These are phyloP conservation scores for Cossypha heuglini DNA, from an alignment of 2,797 vertebrate species.

Conservation along the genomic window DNA sequence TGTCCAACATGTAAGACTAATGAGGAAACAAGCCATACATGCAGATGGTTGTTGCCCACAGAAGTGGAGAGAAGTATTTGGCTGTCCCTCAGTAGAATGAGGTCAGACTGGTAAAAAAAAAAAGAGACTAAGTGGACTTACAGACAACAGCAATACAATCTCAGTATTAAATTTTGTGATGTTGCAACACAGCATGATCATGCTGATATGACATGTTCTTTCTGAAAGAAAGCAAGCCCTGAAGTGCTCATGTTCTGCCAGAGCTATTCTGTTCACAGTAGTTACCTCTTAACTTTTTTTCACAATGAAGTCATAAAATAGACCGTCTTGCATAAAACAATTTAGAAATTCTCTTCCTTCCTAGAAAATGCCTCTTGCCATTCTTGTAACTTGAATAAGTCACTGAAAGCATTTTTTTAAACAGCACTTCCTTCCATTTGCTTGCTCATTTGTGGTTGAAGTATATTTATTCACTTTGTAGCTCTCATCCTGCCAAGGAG, in stretches of 20 bases:
- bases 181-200: constrained; percentile 5
- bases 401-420: constrained; percentile 34
- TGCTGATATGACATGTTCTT: constrained; percentile 4
- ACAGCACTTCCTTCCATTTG: constrained; percentile 57
- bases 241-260: neutral
- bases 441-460: constrained; percentile 53
- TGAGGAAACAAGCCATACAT: constrained; percentile 1
- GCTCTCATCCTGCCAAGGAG: constrained; percentile 49
- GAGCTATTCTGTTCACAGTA: neutral
- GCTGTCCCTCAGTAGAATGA: neutral
- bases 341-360: constrained; percentile 54
- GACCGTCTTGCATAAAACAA: constrained; percentile 30
- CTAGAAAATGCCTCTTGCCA: constrained; percentile 51
- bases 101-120: neutral
- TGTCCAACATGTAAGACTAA: neutral
- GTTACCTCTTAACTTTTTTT: constrained; percentile 15
- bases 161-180: neutral
- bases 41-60: neutral
- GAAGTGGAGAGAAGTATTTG: neutral
- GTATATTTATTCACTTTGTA: constrained; percentile 22
- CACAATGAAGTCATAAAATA: constrained; percentile 40
- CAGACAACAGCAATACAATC: neutral
- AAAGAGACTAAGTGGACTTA: neutral
- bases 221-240: neutral
- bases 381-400: constrained; percentile 54